Percentiles rank a stretch among this genome's conserved stretches.
phyloP scores from a whole-genome alignment of 2,888 invertebrate genomes.

The Linyphia triangularis region DNA sequence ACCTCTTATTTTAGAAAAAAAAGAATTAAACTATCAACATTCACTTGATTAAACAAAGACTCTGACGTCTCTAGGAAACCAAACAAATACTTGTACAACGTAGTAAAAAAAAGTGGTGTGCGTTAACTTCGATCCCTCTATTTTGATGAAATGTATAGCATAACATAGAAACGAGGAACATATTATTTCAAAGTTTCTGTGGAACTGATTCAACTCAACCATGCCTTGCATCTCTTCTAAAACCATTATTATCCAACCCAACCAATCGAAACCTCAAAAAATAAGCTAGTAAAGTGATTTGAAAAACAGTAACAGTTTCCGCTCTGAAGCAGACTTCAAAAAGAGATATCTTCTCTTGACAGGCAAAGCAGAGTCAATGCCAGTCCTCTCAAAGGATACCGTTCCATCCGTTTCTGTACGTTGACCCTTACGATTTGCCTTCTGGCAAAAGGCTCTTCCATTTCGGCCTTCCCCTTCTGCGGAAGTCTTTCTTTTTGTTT shows the following conservation, averaged over 20 bases:
- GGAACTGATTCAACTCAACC: not conserved
- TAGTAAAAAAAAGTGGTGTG: no score
- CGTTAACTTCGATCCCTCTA: no score
- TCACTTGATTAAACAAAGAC: no score
- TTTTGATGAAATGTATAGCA: no score
- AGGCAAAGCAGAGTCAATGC: conserved; percentile 23
- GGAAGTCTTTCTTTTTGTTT: conserved; percentile 69
- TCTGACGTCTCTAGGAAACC: no score
- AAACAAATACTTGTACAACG: no score
- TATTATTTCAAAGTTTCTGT: no score
- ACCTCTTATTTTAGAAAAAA: no score
- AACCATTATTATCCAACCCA: conserved; percentile 64
- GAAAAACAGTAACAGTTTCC: conserved; percentile 48
- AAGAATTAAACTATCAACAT: no score
- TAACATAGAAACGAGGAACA: no score
- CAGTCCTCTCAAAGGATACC: conserved; percentile 34
- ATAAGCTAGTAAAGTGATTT: not conserved
- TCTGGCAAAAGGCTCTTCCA: conserved; percentile 43
- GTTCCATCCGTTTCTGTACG: conserved; percentile 67
- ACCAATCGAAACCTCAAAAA: conserved; percentile 48
- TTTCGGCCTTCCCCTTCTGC: conserved; percentile 51
- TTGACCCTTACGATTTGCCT: conserved; percentile 64
- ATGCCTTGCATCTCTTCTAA: not conserved
- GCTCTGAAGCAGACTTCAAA: conserved; percentile 31
- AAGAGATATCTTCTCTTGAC: not conserved